These are phyloP conservation scores for Montifringilla adamsi DNA, from an alignment of 2,113 vertebrate species.

Conservation along the genomic window DNA sequence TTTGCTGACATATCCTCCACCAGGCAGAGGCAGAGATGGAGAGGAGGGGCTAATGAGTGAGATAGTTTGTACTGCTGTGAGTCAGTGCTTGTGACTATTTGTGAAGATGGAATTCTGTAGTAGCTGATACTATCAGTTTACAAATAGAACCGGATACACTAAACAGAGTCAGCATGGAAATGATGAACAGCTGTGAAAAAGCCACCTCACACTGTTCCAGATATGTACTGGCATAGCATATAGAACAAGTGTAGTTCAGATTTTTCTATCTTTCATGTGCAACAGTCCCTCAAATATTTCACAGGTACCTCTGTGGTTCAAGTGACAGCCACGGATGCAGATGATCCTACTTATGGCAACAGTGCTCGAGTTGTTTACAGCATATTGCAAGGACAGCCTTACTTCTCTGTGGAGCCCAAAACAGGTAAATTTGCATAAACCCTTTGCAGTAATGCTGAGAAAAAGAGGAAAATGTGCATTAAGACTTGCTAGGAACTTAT, in stretches of 20 bases:
- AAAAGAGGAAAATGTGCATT: neutral
- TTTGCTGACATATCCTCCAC: neutral
- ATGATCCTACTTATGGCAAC: slow-evolving; percentile 95
- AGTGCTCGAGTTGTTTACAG: slow-evolving; percentile 96
- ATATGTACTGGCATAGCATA: neutral
- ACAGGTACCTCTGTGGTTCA: slow-evolving; percentile 94
- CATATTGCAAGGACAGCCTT: slow-evolving; percentile 93
- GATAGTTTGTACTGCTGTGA: neutral
- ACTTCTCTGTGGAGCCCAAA: slow-evolving; percentile 97
- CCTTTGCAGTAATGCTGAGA: neutral
- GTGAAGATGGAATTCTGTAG: neutral
- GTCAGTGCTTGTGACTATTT: neutral
- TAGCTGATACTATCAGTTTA: neutral
- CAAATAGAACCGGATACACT: neutral
- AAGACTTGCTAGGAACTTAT: neutral
- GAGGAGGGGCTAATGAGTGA: neutral
- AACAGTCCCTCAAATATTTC: slow-evolving; percentile 1
- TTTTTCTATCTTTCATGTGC: neutral
- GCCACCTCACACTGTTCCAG: neutral
- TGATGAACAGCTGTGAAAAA: neutral
- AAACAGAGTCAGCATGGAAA: neutral
- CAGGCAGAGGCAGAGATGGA: neutral
- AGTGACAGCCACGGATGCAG: slow-evolving; percentile 94
- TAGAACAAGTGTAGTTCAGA: neutral
- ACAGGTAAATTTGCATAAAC: slow-evolving; percentile 79